Evolutionary conservation across 2,888 invertebrate species (phyloP).

Genomic region (Lomographa bimaculata): DNA sequence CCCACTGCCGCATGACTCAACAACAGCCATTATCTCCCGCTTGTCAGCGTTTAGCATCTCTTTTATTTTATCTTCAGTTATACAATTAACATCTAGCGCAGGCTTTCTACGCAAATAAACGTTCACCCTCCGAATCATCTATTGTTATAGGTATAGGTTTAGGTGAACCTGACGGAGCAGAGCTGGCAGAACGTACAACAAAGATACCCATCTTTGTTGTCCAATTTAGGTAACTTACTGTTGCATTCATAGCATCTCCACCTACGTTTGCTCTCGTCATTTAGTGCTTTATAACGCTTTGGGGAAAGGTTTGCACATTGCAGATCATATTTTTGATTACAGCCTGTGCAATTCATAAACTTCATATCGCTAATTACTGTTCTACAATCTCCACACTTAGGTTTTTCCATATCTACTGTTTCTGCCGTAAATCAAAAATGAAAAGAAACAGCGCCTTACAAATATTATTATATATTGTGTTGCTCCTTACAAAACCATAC

Average conservation of each 20-base stretch:
- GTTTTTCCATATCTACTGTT: too few species aligned
- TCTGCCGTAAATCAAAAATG: too few species aligned
- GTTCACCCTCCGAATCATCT: background rate
- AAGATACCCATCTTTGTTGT: constrained; percentile 1
- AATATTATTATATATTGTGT: too few species aligned
- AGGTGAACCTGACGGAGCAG: background rate
- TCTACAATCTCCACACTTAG: background rate
- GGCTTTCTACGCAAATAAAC: background rate
- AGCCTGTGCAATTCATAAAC: constrained; percentile 1
- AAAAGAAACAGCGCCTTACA: too few species aligned
- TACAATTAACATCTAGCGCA: background rate
- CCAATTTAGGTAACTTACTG: constrained; percentile 2
- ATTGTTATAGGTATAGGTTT: background rate
- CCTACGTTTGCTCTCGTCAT: constrained; percentile 1
- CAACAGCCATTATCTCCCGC: background rate
- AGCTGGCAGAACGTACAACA: too few species aligned
- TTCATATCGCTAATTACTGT: background rate
- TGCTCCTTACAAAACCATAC: too few species aligned
- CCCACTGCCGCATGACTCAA: constrained; percentile 3
- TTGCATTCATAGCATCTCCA: constrained; percentile 6
- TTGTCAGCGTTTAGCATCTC: background rate
- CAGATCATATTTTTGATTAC: constrained; percentile 5
- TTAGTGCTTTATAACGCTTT: constrained; percentile 4
- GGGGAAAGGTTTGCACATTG: constrained; percentile 10
- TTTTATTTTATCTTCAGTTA: constrained; percentile 3